Conservation (phyloP, 2,113 vertebrate genomes). For the Bambusicola thoracicus region DNA sequence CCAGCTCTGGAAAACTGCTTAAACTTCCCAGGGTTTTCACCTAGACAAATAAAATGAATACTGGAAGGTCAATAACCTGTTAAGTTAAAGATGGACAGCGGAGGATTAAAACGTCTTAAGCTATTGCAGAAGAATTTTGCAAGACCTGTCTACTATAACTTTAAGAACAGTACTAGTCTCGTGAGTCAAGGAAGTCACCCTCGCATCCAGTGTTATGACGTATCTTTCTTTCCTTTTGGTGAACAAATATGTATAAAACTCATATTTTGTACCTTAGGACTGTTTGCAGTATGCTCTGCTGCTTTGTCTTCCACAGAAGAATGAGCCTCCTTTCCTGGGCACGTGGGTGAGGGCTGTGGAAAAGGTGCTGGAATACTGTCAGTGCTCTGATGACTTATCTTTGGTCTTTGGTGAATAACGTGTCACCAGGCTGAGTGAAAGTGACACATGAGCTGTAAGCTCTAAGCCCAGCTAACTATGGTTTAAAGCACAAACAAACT, state of each 20-base stretch:
- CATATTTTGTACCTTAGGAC: not conserved
- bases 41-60: not conserved
- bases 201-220: not conserved
- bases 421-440: not conserved
- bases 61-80: not conserved
- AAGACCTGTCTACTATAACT: rapidly evolving
- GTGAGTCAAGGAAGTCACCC: not conserved
- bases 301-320: not conserved
- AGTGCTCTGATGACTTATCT: not conserved
- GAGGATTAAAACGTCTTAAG: not conserved
- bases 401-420: not conserved
- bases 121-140: not conserved
- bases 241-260: not conserved
- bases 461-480: not conserved
- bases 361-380: not conserved
- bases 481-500: not conserved
- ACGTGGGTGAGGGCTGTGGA: not conserved
- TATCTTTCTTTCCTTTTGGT: not conserved
- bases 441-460: not conserved
- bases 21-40: not conserved
- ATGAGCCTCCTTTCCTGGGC: not conserved
- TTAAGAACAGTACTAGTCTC: not conserved
- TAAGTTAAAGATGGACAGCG: not conserved
- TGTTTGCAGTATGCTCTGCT: not conserved
- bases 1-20: not conserved